Evolutionary conservation across 2,113 vertebrate species (phyloP).

Genomic region (Lasiurus cinereus): DNA sequence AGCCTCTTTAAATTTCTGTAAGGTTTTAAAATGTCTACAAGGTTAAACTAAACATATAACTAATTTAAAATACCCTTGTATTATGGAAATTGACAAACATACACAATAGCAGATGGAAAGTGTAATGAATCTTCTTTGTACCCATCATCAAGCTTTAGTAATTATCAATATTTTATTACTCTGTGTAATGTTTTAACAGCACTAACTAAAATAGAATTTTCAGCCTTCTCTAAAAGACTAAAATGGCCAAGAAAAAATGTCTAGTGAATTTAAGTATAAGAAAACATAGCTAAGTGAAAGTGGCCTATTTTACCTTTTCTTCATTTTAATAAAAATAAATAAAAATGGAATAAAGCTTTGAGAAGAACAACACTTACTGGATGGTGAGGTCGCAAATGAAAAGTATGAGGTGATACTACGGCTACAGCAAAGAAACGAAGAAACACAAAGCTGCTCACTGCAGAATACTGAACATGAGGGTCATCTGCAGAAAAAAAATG

Average conservation of each 20-base stretch:
- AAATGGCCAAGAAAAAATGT: conserved; percentile 50
- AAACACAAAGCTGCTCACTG: conserved; percentile 99
- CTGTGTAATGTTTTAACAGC: neutral
- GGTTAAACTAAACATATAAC: conserved; percentile 34
- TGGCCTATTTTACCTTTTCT: conserved; percentile 48
- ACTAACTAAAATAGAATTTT: conserved; percentile 10
- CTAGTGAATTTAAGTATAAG: conserved; percentile 47
- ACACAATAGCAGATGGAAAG: neutral
- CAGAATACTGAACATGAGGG: conserved; percentile 98
- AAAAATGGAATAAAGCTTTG: conserved; percentile 86
- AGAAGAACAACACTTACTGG: conserved; percentile 93
- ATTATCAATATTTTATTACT: neutral
- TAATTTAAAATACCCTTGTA: neutral
- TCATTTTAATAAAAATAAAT: conserved; percentile 73
- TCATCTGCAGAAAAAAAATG: conserved; percentile 92
- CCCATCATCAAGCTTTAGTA: conserved; percentile 7
- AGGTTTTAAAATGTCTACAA: conserved; percentile 22
- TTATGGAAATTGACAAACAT: conserved; percentile 9
- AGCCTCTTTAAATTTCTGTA: conserved; percentile 31
- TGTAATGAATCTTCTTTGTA: neutral
- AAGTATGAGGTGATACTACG: conserved; percentile 97
- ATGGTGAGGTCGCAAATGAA: conserved; percentile 97
- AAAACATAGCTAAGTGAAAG: conserved; percentile 49
- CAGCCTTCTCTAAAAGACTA: conserved; percentile 39
- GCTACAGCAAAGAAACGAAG: conserved; percentile 99